Evolutionary conservation across 1,140 invertebrate genomes (phyloP).

Genomic region (Monochamus saltuarius): DNA sequence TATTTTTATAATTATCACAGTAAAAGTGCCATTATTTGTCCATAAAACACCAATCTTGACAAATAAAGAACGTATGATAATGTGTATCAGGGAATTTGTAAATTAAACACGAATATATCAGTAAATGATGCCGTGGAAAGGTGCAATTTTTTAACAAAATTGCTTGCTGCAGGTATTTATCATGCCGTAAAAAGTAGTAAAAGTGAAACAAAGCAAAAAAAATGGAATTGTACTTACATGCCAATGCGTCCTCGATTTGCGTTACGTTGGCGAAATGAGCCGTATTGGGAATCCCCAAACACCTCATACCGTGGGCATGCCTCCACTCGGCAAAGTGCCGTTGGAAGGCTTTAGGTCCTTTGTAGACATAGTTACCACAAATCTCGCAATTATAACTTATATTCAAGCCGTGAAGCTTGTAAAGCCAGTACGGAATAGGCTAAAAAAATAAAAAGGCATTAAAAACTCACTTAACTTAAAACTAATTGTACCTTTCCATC

Average conservation of each 20-base stretch:
- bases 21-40: no score
- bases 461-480: not conserved
- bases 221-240: slow-evolving; percentile 72
- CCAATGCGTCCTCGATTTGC: slow-evolving; percentile 96
- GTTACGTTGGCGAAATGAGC: slow-evolving; percentile 99
- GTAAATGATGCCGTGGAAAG: no score
- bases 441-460: slow-evolving; percentile 45
- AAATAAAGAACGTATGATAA: no score
- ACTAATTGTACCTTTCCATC: slow-evolving; percentile 82
- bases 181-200: no score
- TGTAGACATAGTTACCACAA: slow-evolving; percentile 99
- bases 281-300: slow-evolving; percentile 98
- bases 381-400: slow-evolving; percentile 99
- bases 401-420: slow-evolving; percentile 98
- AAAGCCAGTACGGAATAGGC: slow-evolving; percentile 99
- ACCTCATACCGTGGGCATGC: slow-evolving; percentile 99
- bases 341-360: slow-evolving; percentile 99
- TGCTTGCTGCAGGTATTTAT: no score
- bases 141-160: no score
- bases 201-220: no score
- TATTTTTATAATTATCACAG: no score
- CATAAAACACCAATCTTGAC: no score
- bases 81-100: no score
- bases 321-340: slow-evolving; percentile 99
- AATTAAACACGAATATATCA: no score